phyloP scores from a whole-genome alignment of 2,113 vertebrate species.

The Galeopterus variegatus region DNA sequence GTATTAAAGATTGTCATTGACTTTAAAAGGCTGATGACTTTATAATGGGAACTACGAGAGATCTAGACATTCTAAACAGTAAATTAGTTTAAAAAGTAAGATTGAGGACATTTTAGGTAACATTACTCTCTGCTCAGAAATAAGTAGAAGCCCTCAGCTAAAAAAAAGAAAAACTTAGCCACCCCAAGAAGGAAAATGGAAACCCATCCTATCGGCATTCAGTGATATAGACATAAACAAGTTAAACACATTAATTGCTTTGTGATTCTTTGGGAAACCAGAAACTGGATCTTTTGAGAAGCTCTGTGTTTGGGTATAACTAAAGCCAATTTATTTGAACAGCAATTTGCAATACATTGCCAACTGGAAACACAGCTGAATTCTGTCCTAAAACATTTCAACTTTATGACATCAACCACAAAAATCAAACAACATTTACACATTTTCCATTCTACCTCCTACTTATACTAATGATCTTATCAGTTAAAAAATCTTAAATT shows the following conservation, averaged over 20 bases:
- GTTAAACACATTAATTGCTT: slow-evolving; percentile 46
- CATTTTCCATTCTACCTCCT: not conserved
- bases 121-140: not conserved
- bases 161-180: not conserved
- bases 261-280: slow-evolving; percentile 56
- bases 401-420: not conserved
- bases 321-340: slow-evolving; percentile 47
- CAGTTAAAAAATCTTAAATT: slow-evolving; percentile 49
- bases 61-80: not conserved
- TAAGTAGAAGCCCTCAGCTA: not conserved
- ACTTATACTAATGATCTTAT: not conserved
- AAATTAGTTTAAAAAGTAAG: slow-evolving; percentile 46
- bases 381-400: slow-evolving; percentile 55
- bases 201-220: not conserved
- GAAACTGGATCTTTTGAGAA: slow-evolving; percentile 56
- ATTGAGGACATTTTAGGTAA: not conserved
- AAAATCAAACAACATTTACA: slow-evolving; percentile 34
- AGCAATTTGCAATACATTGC: slow-evolving; percentile 52
- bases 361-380: slow-evolving; percentile 65
- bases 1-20: not conserved
- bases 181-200: not conserved
- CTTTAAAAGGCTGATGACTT: not conserved
- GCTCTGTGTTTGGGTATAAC: slow-evolving; percentile 64
- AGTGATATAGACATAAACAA: slow-evolving; percentile 42
- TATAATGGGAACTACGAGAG: not conserved